Evolutionary conservation across 2,888 invertebrate genomes (phyloP), one percentile per base, ranked within the genome.

Genomic region (Synanthedon tipuliformis): DNA sequence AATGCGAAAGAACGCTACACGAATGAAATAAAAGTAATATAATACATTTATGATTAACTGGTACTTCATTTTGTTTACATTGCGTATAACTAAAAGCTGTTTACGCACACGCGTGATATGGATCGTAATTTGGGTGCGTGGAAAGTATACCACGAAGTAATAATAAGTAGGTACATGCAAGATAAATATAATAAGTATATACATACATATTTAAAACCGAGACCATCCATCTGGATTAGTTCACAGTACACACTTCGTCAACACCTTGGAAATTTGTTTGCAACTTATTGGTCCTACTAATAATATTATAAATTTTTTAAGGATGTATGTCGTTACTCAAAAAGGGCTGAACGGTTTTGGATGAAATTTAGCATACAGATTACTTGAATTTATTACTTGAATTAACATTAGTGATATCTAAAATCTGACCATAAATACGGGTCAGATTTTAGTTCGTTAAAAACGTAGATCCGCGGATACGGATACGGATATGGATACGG

Each of bases 151-250:
- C 13, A 15, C 15, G 45, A 45, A 45, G 45, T 45, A 45, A 45
- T 13, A 45, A 11, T 7, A 13, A 12, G 7, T 10, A 10, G 7
- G 48, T 10, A 12, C 11, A 45, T 15, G 15, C 10, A 45, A 16
- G 16, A 49, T 16, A 49, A 16, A 49, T 49, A 49, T 23, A 49
- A 13, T 8, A n/a, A n/a, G n/a, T n/a, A 18, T 12, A 49, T 15
- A 18, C 10, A 16, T 49, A 16, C 16, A 16, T 49, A 16, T 49
- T 49, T 23, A 23, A 16, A 49, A 15, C 16, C 13, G 16, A 16
- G 15, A 49, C 49, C 50, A 48, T 57, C 56, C 58, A 59, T 64
- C 67, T 69, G 69, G 68, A 59, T 63, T 60, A 61, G 61, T 64
- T 65, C 61, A 54, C 61, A 59, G 60, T 58, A 61, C 61, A 62